These are phyloP conservation scores for Oryzias sinensis DNA, from an alignment of 2,797 vertebrate genomes.

Conservation along the genomic window DNA sequence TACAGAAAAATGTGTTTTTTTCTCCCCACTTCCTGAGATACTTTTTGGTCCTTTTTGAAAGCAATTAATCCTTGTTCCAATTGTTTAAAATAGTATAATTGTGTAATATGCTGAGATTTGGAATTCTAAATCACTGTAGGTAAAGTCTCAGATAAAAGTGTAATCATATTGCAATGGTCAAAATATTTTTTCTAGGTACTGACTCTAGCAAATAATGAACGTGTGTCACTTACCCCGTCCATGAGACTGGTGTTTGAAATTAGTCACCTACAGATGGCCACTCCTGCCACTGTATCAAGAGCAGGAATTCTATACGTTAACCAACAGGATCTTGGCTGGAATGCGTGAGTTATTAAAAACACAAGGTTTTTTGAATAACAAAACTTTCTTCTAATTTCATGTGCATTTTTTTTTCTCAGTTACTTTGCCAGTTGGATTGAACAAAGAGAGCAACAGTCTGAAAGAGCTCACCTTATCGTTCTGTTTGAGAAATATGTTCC, in stretches of 20 bases:
- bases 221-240: constrained; percentile 74
- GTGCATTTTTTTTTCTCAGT: constrained; percentile 53
- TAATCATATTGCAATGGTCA: constrained; percentile 1
- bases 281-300: constrained; percentile 82
- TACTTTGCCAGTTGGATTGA: constrained; percentile 88
- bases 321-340: constrained; percentile 82
- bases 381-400: no score
- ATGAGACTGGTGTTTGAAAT: constrained; percentile 87
- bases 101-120: constrained; percentile 34
- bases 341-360: constrained; percentile 70
- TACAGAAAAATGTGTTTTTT: constrained; percentile 59
- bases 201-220: constrained; percentile 83
- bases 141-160: constrained; percentile 20
- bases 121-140: constrained; percentile 23
- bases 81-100: constrained; percentile 34
- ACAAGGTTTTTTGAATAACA: no score
- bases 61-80: constrained; percentile 43
- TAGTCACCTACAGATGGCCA: constrained; percentile 77
- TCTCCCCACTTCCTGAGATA: constrained; percentile 42
- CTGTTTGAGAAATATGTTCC: constrained; percentile 88
- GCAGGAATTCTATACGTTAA: constrained; percentile 83
- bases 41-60: constrained; percentile 32
- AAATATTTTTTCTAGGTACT: constrained; percentile 71
- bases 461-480: constrained; percentile 86
- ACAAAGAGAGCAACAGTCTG: constrained; percentile 78